A percentile compares a stretch with the other conserved stretches of the same genome.
Evolutionary conservation across 2,113 vertebrate species (phyloP).

Genomic region (Peromyscus polionotus): DNA sequence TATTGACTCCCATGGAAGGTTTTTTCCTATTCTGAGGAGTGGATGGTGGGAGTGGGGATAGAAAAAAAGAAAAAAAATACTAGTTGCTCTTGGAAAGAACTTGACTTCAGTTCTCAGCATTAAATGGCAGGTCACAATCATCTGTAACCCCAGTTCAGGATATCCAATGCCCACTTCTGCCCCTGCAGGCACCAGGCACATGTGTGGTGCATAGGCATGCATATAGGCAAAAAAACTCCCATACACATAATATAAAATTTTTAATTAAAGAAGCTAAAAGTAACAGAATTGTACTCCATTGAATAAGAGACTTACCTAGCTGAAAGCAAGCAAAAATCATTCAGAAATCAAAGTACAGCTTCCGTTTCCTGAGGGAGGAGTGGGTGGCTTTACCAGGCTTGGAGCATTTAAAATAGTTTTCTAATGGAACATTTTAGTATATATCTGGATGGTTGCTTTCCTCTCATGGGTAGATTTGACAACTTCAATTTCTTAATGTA

Average conservation of each 20-base stretch:
- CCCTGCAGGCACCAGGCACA: background rate
- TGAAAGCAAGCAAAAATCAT: conserved; percentile 37
- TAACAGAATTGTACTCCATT: background rate
- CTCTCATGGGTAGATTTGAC: conserved; percentile 64
- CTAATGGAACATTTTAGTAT: conserved; percentile 69
- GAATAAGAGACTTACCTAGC: background rate
- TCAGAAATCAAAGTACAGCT: conserved; percentile 61
- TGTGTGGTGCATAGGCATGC: no score
- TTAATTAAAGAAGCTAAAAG: conserved; percentile 31
- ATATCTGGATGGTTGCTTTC: conserved; percentile 35
- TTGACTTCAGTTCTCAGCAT: background rate
- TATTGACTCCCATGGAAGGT: no score
- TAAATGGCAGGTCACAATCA: background rate
- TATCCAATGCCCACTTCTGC: background rate
- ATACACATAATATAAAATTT: background rate
- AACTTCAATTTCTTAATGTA: conserved; percentile 75
- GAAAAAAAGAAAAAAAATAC: background rate
- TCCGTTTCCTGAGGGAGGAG: conserved; percentile 53
- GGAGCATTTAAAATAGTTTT: conserved; percentile 62
- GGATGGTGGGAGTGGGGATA: no score
- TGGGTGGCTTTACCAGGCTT: conserved; percentile 3
- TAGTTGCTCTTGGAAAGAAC: background rate
- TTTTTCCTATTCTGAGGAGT: no score
- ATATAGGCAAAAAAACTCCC: background rate
- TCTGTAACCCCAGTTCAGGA: no score